Conservation (phyloP, 2,888 invertebrate species). For the Myopa tessellatipennis region DNA sequence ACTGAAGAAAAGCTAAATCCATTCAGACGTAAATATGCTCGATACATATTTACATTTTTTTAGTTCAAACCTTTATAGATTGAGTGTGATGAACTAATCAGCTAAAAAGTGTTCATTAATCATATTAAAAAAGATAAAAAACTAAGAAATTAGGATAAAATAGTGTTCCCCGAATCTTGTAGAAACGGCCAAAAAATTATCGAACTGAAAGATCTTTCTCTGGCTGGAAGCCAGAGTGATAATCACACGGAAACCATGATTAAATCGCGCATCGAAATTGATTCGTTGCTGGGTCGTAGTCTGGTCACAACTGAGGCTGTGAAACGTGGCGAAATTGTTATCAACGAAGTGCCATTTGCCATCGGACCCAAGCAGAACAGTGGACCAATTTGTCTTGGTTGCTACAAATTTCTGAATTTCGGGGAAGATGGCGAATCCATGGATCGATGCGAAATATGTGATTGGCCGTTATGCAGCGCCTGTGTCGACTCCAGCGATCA, state of each 20-base stretch:
- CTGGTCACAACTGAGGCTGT: conserved; percentile 76
- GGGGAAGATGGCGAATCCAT: conserved; percentile 64
- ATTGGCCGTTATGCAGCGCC: conserved; percentile 72
- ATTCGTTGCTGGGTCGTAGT: conserved; percentile 77
- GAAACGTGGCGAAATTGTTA: conserved; percentile 77
- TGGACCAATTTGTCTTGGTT: conserved; percentile 80
- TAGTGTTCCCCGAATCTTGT: background rate
- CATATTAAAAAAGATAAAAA: background rate
- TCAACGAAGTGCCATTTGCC: conserved; percentile 78
- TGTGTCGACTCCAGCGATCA: conserved; percentile 71
- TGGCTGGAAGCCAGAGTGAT: background rate
- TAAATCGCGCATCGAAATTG: conserved; percentile 65
- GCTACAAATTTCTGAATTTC: conserved; percentile 73
- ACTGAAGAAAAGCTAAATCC: background rate
- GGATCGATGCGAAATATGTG: conserved; percentile 78
- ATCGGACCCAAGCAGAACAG: conserved; percentile 83
- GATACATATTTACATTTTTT: background rate
- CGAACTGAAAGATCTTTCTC: conserved; percentile 46
- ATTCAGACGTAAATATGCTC: background rate
- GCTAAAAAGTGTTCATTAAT: background rate
- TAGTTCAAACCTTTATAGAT: background rate
- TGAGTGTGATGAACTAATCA: background rate
- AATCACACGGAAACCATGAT: conserved; percentile 54
- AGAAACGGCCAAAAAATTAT: conserved; percentile 46
- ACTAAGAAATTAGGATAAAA: background rate